phyloP scores from a whole-genome alignment of 2,888 invertebrate genomes.

The Scaptomyza caliginosa region DNA sequence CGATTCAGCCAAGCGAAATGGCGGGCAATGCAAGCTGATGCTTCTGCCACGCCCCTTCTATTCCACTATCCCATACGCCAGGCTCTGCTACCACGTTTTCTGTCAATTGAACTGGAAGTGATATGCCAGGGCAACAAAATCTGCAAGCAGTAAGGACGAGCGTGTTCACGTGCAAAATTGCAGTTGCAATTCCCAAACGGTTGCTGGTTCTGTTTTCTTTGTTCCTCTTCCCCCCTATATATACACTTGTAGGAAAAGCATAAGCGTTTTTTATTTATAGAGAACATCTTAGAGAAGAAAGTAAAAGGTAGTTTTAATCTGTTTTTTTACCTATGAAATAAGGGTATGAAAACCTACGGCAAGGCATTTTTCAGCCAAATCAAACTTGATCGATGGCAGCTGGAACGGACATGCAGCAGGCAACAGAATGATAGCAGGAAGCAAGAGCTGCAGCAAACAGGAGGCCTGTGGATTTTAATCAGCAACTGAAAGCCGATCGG shows the following conservation, averaged over 20 bases:
- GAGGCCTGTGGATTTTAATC: constrained; percentile 66
- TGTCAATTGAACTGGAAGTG: constrained; percentile 80
- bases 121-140: constrained; percentile 51
- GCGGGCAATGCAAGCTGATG: constrained; percentile 51
- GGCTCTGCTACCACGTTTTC: constrained; percentile 55
- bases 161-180: constrained; percentile 80
- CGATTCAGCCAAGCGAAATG: constrained; percentile 49
- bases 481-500: constrained; percentile 62
- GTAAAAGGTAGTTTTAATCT: no score
- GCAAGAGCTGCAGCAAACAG: not conserved
- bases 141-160: constrained; percentile 44
- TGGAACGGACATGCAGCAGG: constrained; percentile 28
- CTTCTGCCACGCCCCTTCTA: constrained; percentile 13
- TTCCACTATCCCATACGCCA: constrained; percentile 23
- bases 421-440: not conserved
- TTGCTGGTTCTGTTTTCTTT: constrained; percentile 3
- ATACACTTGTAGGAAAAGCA: constrained; percentile 9
- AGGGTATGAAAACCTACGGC: no score
- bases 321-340: no score
- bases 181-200: constrained; percentile 71
- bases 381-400: constrained; percentile 73
- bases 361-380: constrained; percentile 42
- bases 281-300: no score
- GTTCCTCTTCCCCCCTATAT: not conserved
- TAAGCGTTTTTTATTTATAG: no score